phyloP scores from a whole-genome alignment of 2,797 vertebrate genomes.

The Pitangus sulphuratus region DNA sequence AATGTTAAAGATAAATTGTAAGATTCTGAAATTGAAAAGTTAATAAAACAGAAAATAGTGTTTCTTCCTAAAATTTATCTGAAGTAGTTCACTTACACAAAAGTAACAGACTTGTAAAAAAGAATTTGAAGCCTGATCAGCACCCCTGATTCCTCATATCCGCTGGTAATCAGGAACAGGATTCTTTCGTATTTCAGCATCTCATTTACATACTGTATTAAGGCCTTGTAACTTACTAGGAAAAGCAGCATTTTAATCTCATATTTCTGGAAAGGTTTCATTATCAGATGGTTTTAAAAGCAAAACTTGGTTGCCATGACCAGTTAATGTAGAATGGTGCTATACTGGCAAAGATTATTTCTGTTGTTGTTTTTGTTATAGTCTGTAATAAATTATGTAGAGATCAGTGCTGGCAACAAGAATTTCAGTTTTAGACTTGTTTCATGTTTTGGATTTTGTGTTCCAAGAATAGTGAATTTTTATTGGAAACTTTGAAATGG shows the following conservation, averaged over 20 bases:
- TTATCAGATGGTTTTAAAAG: not conserved
- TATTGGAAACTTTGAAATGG: not conserved
- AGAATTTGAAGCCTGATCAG: not conserved
- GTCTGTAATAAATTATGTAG: not conserved
- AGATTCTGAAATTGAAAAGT: not conserved
- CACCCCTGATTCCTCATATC: not conserved
- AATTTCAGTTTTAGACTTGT: not conserved
- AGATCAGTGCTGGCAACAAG: not conserved
- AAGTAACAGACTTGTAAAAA: not conserved
- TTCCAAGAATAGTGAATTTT: not conserved
- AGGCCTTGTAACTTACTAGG: not conserved
- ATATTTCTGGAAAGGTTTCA: not conserved
- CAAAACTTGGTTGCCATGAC: not conserved
- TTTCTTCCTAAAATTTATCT: not conserved
- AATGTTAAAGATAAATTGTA: not conserved
- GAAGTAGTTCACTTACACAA: not conserved
- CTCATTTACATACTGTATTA: not conserved
- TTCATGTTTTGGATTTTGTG: not conserved
- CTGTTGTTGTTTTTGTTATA: not conserved
- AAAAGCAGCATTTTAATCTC: not conserved
- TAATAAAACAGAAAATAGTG: not conserved
- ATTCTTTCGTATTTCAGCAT: not conserved
- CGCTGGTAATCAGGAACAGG: not conserved
- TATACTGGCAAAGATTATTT: not conserved
- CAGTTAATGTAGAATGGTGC: accelerated